Evolutionary conservation across 2,888 invertebrate genomes (phyloP), one percentile per base, ranked within the genome.

Genomic region (Tinea semifulvella): DNA sequence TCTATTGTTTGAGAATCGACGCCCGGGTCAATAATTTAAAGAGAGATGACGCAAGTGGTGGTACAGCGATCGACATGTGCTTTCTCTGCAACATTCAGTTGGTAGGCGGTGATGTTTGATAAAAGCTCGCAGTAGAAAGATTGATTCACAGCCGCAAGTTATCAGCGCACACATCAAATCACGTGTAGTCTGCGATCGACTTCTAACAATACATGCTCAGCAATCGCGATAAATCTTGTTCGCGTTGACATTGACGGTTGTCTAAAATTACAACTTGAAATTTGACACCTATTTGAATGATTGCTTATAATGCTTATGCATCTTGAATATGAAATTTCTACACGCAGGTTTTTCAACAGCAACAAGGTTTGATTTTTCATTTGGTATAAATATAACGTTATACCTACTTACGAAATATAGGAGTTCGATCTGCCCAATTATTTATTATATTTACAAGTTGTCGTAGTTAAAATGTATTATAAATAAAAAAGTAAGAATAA

Each of bases 141-240:
- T 79, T 75, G 74, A 79, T 79, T 75, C 73, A 68, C 67, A 61
- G 63, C 65, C 60, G 57, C 56, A 56, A 56, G 57, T 58, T 73
- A 77, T 75, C 74, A 59, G 49, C 56, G 60, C 60, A 60, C 57
- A 56, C 62, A 73, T 74, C 73, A 68, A 47, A 60, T 68, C 71
- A 68, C 71, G 71, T 66, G 72, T 64, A 64, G 57, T 57, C 53
- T 55, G 59, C 58, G 60, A 54, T 57, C 56, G 60, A 18, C 11
- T 36, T 36, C 36, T 28, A 36, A 63, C 65, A 62, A 66, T 67
- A 63, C 63, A 64, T 63, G 58, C 60, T 61, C 55, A 56, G 58
- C 55, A 59, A 61, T 61, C 61, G 62, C 61, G 63, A 75, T 76
- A 76, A 75, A 76, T 76, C 70, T 65, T 62, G 66, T 66, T 65